Evolutionary conservation across 2,797 vertebrate species (phyloP).

Genomic region (Mareca penelope): DNA sequence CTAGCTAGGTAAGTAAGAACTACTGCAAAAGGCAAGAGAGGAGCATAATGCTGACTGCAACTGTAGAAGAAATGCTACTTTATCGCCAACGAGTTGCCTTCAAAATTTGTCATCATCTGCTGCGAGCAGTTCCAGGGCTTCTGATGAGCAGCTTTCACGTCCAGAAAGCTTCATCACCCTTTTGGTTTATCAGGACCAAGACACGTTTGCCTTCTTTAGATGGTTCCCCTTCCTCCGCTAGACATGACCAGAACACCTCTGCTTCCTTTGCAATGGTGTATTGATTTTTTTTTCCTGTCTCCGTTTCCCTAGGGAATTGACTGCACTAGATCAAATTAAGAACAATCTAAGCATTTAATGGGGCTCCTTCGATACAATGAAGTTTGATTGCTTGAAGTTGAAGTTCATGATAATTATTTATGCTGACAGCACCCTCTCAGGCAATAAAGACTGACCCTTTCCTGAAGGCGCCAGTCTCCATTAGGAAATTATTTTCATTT

Average conservation of each 20-base stretch:
- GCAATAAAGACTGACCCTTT: slow-evolving; percentile 46
- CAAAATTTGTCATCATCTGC: neutral
- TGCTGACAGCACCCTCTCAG: slow-evolving; percentile 44
- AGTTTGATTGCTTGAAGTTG: slow-evolving; percentile 60
- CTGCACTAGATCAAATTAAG: slow-evolving; percentile 73
- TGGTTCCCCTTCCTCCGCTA: neutral
- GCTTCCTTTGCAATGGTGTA: slow-evolving; percentile 29
- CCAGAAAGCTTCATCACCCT: neutral
- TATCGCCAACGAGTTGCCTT: neutral
- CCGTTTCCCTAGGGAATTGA: slow-evolving; percentile 56
- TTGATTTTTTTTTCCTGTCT: slow-evolving; percentile 62
- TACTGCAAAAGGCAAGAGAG: neutral
- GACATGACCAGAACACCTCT: slow-evolving; percentile 10
- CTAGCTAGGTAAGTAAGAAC: neutral
- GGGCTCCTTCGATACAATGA: slow-evolving; percentile 54
- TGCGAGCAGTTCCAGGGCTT: neutral
- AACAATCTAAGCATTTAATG: slow-evolving; percentile 71
- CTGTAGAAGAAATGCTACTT: neutral
- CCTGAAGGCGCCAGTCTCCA: neutral
- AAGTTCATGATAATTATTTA: slow-evolving; percentile 75
- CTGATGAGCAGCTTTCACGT: neutral
- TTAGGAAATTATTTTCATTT: neutral
- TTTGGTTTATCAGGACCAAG: neutral
- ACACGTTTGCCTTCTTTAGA: neutral
- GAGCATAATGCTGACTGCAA: neutral